Percentiles rank a stretch among this genome's conserved stretches.
These are phyloP conservation scores for Sciurus niger DNA, from an alignment of 2,113 vertebrate genomes.

Conservation along the genomic window DNA sequence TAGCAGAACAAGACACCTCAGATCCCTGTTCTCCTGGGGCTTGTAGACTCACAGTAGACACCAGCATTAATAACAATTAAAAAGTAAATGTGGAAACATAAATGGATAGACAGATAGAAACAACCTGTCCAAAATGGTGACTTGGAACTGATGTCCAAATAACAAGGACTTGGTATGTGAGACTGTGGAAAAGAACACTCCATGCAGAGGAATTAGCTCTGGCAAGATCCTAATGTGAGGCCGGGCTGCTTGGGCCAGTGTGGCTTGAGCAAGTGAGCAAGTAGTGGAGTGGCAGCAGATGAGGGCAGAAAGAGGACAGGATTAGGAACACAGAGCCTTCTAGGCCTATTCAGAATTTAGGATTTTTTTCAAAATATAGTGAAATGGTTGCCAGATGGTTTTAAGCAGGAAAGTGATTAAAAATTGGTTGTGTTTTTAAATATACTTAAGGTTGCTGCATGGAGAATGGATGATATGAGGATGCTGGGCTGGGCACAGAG, in stretches of 20 bases:
- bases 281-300: too few species aligned
- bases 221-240: neutral
- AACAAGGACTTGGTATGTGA: neutral
- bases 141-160: neutral
- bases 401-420: neutral
- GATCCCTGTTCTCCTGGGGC: neutral
- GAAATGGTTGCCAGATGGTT: neutral
- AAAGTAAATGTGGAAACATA: neutral
- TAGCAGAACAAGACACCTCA: neutral
- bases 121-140: constrained; percentile 9
- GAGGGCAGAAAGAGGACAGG: neutral
- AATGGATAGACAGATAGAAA: neutral
- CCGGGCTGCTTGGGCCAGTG: neutral
- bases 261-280: neutral
- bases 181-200: neutral
- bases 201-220: neutral
- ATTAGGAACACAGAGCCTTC: neutral
- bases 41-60: neutral
- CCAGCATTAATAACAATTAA: neutral
- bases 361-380: neutral
- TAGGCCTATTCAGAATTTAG: neutral
- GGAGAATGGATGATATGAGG: neutral
- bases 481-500: neutral
- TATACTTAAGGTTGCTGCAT: neutral
- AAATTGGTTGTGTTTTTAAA: neutral